phyloP scores from a whole-genome alignment of 2,888 invertebrate species.

The Lasioglossum figueresi region DNA sequence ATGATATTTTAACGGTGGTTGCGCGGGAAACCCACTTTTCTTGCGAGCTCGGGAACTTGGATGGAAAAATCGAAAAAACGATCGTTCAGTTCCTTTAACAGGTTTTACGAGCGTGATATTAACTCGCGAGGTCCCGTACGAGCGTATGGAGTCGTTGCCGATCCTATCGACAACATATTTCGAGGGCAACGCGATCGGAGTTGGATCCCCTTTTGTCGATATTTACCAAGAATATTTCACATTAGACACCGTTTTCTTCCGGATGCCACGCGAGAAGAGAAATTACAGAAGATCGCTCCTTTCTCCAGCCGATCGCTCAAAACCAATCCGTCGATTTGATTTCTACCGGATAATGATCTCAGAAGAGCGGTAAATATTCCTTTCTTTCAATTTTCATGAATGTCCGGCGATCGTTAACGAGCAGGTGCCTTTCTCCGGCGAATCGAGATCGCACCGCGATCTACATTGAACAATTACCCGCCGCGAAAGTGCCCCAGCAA shows the following conservation, averaged over 20 bases:
- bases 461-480: neutral
- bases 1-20: neutral
- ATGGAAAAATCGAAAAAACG: neutral
- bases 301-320: constrained; percentile 17
- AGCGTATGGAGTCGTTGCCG: neutral
- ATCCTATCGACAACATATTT: too few species aligned
- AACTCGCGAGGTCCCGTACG: neutral
- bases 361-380: neutral
- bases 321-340: neutral
- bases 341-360: neutral
- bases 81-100: neutral
- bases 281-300: neutral
- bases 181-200: too few species aligned
- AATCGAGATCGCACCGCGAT: constrained; percentile 6
- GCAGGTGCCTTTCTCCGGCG: neutral
- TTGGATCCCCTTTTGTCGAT: too few species aligned
- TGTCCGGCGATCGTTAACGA: neutral
- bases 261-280: neutral
- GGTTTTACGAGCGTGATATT: too few species aligned
- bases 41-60: neutral
- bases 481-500: neutral
- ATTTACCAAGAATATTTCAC: neutral
- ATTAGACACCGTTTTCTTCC: neutral
- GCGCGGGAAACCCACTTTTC: neutral
- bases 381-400: neutral